A percentile compares a stretch with the other conserved stretches of the same genome.
phyloP scores from a whole-genome alignment of 2,797 vertebrate genomes.

The Benthosema pterotum region DNA sequence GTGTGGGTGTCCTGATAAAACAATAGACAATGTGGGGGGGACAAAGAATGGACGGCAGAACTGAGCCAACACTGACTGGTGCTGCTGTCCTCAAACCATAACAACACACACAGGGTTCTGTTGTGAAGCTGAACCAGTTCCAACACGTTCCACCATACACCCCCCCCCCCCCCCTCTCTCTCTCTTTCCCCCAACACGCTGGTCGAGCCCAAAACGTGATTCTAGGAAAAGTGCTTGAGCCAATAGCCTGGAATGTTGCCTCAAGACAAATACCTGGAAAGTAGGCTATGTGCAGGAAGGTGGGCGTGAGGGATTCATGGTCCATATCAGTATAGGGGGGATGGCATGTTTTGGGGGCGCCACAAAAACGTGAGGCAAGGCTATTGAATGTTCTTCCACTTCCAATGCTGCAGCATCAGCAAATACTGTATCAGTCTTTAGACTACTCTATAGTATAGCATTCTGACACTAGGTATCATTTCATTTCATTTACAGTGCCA shows the following conservation, averaged over 20 bases:
- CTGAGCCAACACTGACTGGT: neutral
- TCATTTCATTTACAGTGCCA: no score
- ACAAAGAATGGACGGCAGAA: neutral
- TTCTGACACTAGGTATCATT: no score
- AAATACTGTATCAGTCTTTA: no score
- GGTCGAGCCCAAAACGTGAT: constrained; percentile 32
- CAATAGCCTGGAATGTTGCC: constrained; percentile 32
- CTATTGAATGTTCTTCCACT: no score
- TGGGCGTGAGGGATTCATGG: constrained; percentile 12
- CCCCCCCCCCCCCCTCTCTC: no score
- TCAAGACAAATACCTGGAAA: neutral
- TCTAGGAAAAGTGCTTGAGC: neutral
- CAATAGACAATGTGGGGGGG: constrained; percentile 1
- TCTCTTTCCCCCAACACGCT: constrained; percentile 13
- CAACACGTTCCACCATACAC: constrained; percentile 42
- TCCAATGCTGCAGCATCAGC: no score
- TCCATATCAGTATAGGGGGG: constrained; percentile 7
- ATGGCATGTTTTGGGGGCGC: neutral
- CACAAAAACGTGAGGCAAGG: neutral
- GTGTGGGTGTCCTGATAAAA: constrained; percentile 9
- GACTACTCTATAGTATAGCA: no score
- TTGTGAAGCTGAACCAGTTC: constrained; percentile 38
- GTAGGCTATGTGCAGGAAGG: constrained; percentile 24
- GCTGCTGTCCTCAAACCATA: neutral
- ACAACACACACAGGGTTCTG: constrained; percentile 2